Conservation (phyloP, 1,140 invertebrate genomes). For the Mactra quadrangularis region DNA sequence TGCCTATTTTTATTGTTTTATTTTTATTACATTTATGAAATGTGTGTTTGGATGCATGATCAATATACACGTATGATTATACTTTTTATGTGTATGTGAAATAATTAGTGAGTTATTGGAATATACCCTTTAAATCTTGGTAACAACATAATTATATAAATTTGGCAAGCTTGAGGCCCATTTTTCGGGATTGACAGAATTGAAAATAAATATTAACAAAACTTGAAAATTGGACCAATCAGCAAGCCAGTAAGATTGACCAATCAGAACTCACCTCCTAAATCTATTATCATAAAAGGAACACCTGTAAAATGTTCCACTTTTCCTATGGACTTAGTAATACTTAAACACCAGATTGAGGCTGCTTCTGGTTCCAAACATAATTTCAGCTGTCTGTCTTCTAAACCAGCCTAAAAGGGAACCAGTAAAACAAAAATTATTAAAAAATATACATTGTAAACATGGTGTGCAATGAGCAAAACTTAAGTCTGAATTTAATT, state of each 20-base stretch:
- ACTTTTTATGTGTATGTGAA: not conserved
- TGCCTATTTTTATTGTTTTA: too few relatives aligned
- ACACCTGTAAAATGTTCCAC: not conserved
- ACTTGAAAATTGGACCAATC: not conserved
- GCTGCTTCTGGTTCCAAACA: constrained; percentile 32
- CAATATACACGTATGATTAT: not conserved
- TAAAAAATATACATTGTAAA: too few relatives aligned
- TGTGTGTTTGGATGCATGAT: not conserved
- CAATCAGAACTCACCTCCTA: constrained; percentile 18
- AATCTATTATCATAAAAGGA: constrained; percentile 33
- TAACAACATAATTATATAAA: not conserved
- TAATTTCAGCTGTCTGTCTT: constrained; percentile 8
- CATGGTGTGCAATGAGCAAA: too few relatives aligned
- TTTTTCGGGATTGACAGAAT: not conserved
- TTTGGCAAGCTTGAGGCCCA: not conserved
- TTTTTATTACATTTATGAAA: too few relatives aligned
- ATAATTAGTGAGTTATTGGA: not conserved
- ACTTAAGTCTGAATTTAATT: too few relatives aligned
- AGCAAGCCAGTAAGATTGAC: not conserved
- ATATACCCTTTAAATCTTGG: not conserved
- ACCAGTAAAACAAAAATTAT: too few relatives aligned
- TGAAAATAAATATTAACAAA: not conserved
- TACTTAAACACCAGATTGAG: constrained; percentile 13
- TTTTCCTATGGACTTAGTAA: not conserved
- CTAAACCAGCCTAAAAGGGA: constrained; percentile 37